phyloP scores from a whole-genome alignment of 2,888 invertebrate species.

The Timema cristinae region DNA sequence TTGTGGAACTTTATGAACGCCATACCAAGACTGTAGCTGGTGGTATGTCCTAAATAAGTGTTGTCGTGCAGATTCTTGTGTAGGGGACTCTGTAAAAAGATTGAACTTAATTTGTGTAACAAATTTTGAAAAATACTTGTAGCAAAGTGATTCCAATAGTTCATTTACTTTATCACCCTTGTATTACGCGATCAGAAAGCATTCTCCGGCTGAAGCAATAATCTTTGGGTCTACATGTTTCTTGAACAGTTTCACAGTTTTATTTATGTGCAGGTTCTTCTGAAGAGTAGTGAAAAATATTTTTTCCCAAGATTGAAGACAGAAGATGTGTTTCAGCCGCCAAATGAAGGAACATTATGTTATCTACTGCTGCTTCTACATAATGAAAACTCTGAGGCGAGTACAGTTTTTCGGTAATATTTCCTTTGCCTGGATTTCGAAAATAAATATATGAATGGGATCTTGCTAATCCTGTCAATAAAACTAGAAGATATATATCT shows the following conservation, averaged over 20 bases:
- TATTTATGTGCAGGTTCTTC: not conserved
- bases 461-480: not conserved
- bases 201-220: not conserved
- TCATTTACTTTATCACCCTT: not conserved
- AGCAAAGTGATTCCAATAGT: not conserved
- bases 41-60: conserved; percentile 33
- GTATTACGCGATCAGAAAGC: not conserved
- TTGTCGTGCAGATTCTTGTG: conserved; percentile 32
- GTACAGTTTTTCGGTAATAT: not conserved
- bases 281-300: not conserved
- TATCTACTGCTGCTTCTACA: conserved; percentile 1
- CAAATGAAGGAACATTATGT: conserved; percentile 1
- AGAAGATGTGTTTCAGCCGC: not conserved
- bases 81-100: conserved; percentile 16
- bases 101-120: conserved; percentile 30
- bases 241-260: conserved; percentile 6
- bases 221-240: not conserved
- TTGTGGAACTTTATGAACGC: conserved; percentile 8
- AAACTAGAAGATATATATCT: not conserved
- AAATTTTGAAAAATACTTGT: conserved; percentile 23
- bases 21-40: conserved; percentile 32
- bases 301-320: not conserved
- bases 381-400: not conserved
- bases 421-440: not conserved
- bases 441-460: not conserved